Evolutionary conservation across 2,888 invertebrate genomes (phyloP).

Genomic region (Sphinx pinastri): DNA sequence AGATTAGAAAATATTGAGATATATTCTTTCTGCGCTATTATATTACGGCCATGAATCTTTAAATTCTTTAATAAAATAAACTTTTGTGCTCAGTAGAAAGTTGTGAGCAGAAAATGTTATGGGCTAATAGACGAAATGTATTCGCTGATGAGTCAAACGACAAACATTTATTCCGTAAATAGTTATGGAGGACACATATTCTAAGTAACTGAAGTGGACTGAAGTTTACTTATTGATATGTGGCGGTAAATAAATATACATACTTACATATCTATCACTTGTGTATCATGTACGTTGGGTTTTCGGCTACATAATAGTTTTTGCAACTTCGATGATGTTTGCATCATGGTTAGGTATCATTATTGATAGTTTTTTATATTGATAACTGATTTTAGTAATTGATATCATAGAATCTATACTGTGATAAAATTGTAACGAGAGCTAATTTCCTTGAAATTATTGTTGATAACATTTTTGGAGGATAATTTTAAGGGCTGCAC

Average conservation of each 20-base stretch:
- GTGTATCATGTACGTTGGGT: neutral
- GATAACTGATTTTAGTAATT: too few relatives aligned
- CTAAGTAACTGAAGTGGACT: constrained; percentile 62
- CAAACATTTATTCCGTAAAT: constrained; percentile 29
- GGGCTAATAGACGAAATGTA: neutral
- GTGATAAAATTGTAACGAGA: too few relatives aligned
- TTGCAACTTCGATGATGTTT: neutral
- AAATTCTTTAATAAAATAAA: constrained; percentile 39
- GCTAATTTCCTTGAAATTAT: too few relatives aligned
- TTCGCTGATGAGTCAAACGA: constrained; percentile 16
- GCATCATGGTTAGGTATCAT: too few relatives aligned
- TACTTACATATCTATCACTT: constrained; percentile 24
- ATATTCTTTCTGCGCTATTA: constrained; percentile 27
- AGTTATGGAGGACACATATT: constrained; percentile 53
- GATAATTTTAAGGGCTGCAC: too few relatives aligned
- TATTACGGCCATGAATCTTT: constrained; percentile 27
- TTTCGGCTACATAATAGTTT: constrained; percentile 1
- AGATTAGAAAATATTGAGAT: constrained; percentile 32
- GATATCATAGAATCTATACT: too few relatives aligned
- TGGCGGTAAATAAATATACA: constrained; percentile 49
- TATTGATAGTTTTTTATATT: too few relatives aligned
- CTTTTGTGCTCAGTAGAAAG: constrained; percentile 36
- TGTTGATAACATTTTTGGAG: too few relatives aligned
- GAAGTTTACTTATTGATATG: constrained; percentile 73
- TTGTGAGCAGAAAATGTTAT: constrained; percentile 31